Conservation (phyloP, 1,140 invertebrate genomes). For the Microplitis demolitor region DNA sequence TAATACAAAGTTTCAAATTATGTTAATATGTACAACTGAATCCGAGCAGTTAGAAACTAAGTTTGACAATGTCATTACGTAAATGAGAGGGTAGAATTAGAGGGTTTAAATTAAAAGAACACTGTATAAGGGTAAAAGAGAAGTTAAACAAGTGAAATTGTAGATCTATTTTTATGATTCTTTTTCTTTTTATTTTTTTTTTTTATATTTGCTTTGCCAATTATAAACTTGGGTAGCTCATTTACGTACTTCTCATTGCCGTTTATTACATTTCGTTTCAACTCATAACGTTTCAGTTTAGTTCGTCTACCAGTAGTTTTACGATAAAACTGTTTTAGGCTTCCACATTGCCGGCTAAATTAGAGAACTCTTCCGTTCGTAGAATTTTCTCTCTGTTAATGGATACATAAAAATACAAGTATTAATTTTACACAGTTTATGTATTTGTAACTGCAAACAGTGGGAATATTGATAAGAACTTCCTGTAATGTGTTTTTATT, state of each 20-base stretch:
- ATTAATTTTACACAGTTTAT: background rate
- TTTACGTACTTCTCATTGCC: background rate
- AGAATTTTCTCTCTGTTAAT: too few species aligned
- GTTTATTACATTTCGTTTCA: background rate
- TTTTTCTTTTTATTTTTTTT: background rate
- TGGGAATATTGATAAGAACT: constrained; percentile 37
- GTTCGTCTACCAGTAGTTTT: background rate
- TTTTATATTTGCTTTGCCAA: background rate
- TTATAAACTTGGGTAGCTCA: background rate
- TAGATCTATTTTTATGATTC: background rate
- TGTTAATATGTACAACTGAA: background rate
- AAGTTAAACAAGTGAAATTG: background rate
- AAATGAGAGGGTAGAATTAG: background rate
- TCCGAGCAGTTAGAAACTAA: constrained; percentile 8
- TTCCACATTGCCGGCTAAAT: too few species aligned
- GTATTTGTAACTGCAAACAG: constrained; percentile 20
- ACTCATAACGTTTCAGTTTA: background rate
- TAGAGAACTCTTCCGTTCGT: too few species aligned
- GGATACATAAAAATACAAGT: too few species aligned
- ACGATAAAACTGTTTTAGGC: too few species aligned
- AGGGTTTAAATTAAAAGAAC: background rate
- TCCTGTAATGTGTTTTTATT: background rate
- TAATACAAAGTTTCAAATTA: background rate
- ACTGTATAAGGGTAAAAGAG: background rate
- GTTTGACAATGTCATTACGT: background rate